phyloP scores from a whole-genome alignment of 2,113 vertebrate genomes.

The Passer domesticus region DNA sequence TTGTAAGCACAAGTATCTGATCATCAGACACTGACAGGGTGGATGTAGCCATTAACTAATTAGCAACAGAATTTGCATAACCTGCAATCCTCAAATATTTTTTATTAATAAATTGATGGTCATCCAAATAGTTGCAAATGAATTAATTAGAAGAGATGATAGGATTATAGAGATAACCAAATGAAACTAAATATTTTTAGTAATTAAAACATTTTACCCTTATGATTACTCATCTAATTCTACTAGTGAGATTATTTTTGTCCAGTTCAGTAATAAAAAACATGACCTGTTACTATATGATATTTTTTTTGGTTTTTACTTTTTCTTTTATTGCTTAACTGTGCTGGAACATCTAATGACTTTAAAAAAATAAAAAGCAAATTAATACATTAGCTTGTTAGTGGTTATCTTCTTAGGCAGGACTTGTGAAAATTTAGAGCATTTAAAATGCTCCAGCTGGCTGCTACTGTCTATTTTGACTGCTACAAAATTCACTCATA shows the following conservation, averaged over 20 bases:
- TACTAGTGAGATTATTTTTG: neutral
- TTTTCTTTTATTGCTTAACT: neutral
- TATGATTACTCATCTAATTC: neutral
- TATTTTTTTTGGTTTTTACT: neutral
- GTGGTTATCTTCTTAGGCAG: constrained; percentile 26
- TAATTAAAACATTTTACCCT: constrained; percentile 5
- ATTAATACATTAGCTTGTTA: constrained; percentile 29
- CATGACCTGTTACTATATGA: neutral
- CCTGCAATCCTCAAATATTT: constrained; percentile 10
- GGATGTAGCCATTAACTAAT: constrained; percentile 43
- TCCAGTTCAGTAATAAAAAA: neutral
- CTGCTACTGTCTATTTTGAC: constrained; percentile 55
- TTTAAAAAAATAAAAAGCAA: neutral
- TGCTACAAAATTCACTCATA: constrained; percentile 37
- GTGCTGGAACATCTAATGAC: neutral
- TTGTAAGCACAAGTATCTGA: neutral
- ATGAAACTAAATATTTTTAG: constrained; percentile 1
- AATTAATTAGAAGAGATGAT: neutral
- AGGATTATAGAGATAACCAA: constrained; percentile 6
- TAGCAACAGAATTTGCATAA: constrained; percentile 25
- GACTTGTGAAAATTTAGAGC: constrained; percentile 51
- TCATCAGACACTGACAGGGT: neutral
- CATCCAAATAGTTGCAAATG: constrained; percentile 23
- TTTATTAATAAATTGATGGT: constrained; percentile 32
- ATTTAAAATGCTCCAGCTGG: constrained; percentile 56